Conservation (phyloP, 2,888 invertebrate species). For the Zaprionus obscuricornis region DNA sequence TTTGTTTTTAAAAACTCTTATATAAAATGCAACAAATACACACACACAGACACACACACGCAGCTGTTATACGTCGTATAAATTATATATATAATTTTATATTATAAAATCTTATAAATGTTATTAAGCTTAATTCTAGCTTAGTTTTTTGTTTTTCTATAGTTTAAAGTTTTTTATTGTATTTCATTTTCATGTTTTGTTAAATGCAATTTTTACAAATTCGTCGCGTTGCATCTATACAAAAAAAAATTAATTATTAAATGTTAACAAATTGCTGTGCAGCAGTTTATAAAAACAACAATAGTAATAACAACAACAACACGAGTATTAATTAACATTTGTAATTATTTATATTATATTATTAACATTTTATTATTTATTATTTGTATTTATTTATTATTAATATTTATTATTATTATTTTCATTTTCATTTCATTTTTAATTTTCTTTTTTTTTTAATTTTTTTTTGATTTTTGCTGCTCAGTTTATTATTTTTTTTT, state of each 20-base stretch:
- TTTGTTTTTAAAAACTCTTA: constrained; percentile 37
- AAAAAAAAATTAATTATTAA: too few relatives aligned
- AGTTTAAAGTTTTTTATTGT: constrained; percentile 48
- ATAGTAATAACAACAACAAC: constrained; percentile 21
- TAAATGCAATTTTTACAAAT: constrained; percentile 73
- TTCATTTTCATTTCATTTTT: constrained; percentile 18
- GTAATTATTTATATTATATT: constrained; percentile 25
- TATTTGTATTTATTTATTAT: constrained; percentile 11
- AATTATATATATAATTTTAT: constrained; percentile 8
- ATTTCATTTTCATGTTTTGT: constrained; percentile 30
- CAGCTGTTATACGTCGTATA: constrained; percentile 12
- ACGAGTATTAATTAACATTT: constrained; percentile 25
- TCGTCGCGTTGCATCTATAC: constrained; percentile 51
- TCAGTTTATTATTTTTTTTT: background rate
- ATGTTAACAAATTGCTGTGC: constrained; percentile 46
- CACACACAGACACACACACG: constrained; percentile 10
- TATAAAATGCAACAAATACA: constrained; percentile 56
- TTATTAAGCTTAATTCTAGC: constrained; percentile 44
- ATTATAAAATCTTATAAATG: constrained; percentile 52
- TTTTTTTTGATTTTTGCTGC: constrained; percentile 10
- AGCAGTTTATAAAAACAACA: constrained; percentile 44
- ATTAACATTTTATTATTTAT: constrained; percentile 1
- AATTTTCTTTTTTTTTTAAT: constrained; percentile 7
- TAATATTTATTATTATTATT: too few relatives aligned
- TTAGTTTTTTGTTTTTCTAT: too few relatives aligned